These are phyloP conservation scores for Pseudomyrmex concolor DNA, from an alignment of 1,140 invertebrate genomes.

Conservation along the genomic window DNA sequence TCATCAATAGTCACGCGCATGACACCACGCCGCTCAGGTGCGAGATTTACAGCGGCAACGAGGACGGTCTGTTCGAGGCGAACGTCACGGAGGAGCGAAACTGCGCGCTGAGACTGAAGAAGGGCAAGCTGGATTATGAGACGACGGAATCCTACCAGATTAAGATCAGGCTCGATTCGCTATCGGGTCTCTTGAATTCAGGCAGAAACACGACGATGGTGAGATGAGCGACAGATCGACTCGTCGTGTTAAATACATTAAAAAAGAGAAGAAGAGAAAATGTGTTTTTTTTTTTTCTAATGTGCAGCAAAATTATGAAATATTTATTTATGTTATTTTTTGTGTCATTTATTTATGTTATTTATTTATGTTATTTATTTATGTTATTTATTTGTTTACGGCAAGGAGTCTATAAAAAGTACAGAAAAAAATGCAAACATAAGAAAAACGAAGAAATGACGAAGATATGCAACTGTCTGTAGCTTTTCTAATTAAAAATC, in stretches of 20 bases:
- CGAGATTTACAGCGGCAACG: constrained; percentile 90
- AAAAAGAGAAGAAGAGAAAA: neutral
- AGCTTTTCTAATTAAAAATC: neutral
- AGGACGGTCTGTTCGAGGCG: constrained; percentile 89
- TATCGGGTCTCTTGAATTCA: constrained; percentile 91
- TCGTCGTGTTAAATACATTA: neutral
- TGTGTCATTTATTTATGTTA: too few species aligned
- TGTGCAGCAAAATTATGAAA: too few species aligned
- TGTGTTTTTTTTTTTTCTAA: too few species aligned
- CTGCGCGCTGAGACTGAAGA: constrained; percentile 90
- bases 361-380: too few species aligned
- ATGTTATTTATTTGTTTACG: too few species aligned
- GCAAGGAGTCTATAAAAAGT: too few species aligned
- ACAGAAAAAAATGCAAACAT: neutral
- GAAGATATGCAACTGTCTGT: neutral
- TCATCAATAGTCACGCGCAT: constrained; percentile 89
- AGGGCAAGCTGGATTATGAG: constrained; percentile 91
- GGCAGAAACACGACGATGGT: constrained; percentile 89
- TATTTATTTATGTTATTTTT: too few species aligned
- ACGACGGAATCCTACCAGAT: constrained; percentile 89
- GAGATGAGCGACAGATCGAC: constrained; percentile 16
- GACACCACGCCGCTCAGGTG: constrained; percentile 90
- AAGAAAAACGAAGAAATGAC: neutral
- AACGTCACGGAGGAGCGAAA: constrained; percentile 91
- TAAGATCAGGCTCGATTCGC: constrained; percentile 91